Percentiles rank a stretch among this genome's conserved stretches.
Conservation (phyloP, 2,797 vertebrate species). For the Schizothorax lantsangensis region DNA sequence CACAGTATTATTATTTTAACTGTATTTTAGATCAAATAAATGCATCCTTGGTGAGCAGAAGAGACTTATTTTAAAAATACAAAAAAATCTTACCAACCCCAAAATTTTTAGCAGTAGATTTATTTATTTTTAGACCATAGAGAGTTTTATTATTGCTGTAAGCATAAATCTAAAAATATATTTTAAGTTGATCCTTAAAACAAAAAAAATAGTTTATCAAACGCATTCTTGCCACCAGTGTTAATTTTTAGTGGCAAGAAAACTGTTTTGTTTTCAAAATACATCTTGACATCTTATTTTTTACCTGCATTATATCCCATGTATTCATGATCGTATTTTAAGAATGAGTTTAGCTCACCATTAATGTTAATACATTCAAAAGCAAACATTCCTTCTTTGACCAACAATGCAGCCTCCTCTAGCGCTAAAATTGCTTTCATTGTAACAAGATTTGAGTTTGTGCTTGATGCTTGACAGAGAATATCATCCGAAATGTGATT, state of each 20-base stretch:
- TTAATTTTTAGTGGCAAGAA: background rate
- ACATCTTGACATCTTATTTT: background rate
- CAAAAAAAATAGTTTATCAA: background rate
- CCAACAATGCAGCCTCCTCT: background rate
- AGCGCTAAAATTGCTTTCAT: too few relatives aligned
- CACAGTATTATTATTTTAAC: background rate
- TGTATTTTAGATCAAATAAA: background rate
- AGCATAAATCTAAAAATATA: background rate
- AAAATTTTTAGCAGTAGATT: background rate
- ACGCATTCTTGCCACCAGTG: background rate
- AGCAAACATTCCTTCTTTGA: background rate
- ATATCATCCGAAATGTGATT: background rate
- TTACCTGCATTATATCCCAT: background rate
- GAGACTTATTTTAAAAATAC: background rate
- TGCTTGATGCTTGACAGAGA: background rate
- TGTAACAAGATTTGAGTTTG: background rate
- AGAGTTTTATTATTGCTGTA: background rate
- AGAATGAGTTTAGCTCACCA: background rate
- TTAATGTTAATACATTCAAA: background rate
- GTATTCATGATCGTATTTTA: background rate
- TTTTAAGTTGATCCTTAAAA: background rate
- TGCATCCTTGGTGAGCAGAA: background rate
- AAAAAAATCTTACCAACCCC: background rate
- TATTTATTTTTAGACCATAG: background rate
- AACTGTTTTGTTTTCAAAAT: background rate